Evolutionary conservation across 2,888 invertebrate genomes (phyloP), one percentile per base, ranked within the genome.

Genomic region (Cheilosia grossa): DNA sequence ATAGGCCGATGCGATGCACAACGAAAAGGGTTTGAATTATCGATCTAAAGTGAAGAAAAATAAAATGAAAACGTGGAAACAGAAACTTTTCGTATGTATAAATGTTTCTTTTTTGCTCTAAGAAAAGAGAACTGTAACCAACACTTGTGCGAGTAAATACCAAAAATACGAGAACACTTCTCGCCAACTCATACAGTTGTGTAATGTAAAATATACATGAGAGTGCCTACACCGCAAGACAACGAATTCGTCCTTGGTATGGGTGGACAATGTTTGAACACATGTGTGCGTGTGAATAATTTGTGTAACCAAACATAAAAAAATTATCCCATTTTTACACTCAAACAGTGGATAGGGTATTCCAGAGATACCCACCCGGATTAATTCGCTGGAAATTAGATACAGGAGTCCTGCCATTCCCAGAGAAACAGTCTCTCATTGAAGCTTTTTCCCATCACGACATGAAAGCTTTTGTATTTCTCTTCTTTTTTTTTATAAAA

Each of bases 11-110:
- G 7, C 42, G 19, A 27, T 19, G 30, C 47, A 42, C 27, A 61
- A 9, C 24, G 63, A 73, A 74, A 64, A 74, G 64, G 74, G 74
- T 64, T 64, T 64, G 74, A 74, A 74, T 56, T 74, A 74, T 74
- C 74, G 74, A 74, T 74, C 74, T 47, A 51, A 21, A 33, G 42
- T 27, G 19, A 54, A 63, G 53, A 6, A 37, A 37, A 21, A 54
- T 24, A 42, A 53, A 54, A 51, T 30, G 47, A 42, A 51, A 42
- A 30, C 59, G 27, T 56, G 69, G 40, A 58, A 69, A 74, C 44
- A 49, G 40, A 69, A 69, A 74, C 44, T 73, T 73, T 73, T 64
- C 49, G 47, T 74, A 17, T 61, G 51, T 72, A 24, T 27, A 27
- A 49, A 58, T 49, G 17, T 59, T 21, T 24, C 21, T 67, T 24